Conservation (phyloP, 2,797 vertebrate genomes). For the Varecia variegata region DNA sequence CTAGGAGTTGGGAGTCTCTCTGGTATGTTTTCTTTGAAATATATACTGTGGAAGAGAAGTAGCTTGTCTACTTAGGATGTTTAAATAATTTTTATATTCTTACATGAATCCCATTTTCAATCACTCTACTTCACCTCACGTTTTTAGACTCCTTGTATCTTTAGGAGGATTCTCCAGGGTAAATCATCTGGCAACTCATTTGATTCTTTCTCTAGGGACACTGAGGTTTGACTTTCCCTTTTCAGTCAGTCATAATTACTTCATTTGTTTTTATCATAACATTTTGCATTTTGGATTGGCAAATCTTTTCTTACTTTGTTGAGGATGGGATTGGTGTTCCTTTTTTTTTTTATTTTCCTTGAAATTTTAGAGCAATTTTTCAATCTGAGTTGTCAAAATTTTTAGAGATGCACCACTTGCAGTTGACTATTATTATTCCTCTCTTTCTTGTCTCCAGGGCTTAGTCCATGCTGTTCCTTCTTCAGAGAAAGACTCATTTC, state of each 20-base stretch:
- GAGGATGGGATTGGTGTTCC: not conserved
- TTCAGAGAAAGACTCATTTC: not conserved
- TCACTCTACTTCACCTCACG: not conserved
- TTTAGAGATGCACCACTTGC: not conserved
- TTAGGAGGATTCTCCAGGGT: not conserved
- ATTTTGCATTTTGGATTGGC: not conserved
- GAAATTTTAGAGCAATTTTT: not conserved
- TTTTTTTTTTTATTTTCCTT: not conserved
- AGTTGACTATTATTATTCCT: not conserved
- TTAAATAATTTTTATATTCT: not conserved
- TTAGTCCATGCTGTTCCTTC: not conserved
- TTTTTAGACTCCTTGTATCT: not conserved
- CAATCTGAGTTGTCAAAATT: not conserved
- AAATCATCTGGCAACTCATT: not conserved
- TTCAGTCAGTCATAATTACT: not conserved
- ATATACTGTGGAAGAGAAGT: not conserved
- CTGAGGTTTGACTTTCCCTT: not conserved
- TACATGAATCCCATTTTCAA: not conserved
- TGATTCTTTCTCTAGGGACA: not conserved
- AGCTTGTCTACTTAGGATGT: not conserved
- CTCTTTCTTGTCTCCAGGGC: not conserved
- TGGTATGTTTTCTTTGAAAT: not conserved
- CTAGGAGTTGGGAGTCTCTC: not conserved
- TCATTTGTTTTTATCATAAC: not conserved
- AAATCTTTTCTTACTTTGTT: not conserved